Evolutionary conservation across 2,113 vertebrate species (phyloP), one percentile per base, ranked within the genome.

Genomic region (Mirounga angustirostris): DNA sequence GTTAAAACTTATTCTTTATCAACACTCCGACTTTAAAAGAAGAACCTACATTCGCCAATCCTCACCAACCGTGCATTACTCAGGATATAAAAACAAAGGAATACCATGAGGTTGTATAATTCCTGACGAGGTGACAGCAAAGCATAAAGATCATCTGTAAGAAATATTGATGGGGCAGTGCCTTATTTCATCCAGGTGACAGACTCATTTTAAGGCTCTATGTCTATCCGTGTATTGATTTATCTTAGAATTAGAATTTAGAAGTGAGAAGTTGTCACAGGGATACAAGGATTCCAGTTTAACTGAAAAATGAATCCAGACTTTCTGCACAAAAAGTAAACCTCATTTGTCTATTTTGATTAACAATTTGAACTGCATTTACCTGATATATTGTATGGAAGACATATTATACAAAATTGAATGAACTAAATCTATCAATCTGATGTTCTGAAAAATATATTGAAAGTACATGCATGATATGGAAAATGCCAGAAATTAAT

Each of bases 161-260:
- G 50, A 93, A 93, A 58, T 85, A 90, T 11, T 93, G 43, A 73
- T 33, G 21, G 26, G 52, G 15, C 12, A 40, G 15, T 52, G 33
- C 9, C 89, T 92, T 73, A 82, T 90, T 81, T 92, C 67, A 56
- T 61, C 43, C 79, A 89, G 56, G 18, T 43, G 61, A 94, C 74
- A 90, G 36, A 43, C 4, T 94, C 73, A 58, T 83, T 97, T 92
- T 87, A 95, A 91, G 36, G 21, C n/a, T 89, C 13, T 71, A 3
- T 84, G 15, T 67, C 36, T 91, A 28, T 63, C 88, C 63, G 18
- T 40, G 21, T 56, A 74, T 73, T 15, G 5, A 79, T 92, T 94
- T 92, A 96, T 81, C 43, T 95, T 97, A 93, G 80, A 94, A 58
- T 91, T 61, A 61, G 61, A 95, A 96, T 94, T 88, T 80, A 78